These are phyloP conservation scores for Cyclophora punctaria DNA, from an alignment of 2,888 invertebrate genomes.

Conservation along the genomic window DNA sequence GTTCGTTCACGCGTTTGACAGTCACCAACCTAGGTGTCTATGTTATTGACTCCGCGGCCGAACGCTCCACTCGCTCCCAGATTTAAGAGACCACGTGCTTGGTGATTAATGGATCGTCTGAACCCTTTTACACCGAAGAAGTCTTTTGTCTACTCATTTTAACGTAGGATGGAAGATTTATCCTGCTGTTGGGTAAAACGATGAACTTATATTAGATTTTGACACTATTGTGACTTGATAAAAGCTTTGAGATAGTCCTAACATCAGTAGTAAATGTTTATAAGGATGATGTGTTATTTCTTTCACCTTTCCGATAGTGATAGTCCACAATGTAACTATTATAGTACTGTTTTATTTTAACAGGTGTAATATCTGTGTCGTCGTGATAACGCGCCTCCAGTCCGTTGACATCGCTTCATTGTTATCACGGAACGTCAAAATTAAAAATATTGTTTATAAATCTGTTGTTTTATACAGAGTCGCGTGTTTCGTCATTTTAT, in stretches of 20 bases:
- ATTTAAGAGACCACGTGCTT: too few species aligned
- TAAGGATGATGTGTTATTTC: too few species aligned
- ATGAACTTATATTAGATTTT: too few species aligned
- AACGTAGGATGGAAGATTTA: too few species aligned
- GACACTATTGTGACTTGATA: too few species aligned
- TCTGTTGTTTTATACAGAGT: conserved; percentile 6
- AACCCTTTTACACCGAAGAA: too few species aligned
- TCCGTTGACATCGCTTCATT: conserved; percentile 28
- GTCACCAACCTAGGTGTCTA: conserved; percentile 11
- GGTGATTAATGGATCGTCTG: too few species aligned
- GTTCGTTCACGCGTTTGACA: conserved; percentile 23
- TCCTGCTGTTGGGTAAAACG: too few species aligned
- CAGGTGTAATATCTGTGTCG: conserved; percentile 35
- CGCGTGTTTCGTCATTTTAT: conserved; percentile 10
- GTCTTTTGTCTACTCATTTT: too few species aligned
- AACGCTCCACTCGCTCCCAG: not conserved
- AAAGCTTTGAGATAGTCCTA: too few species aligned
- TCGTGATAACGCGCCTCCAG: conserved; percentile 25
- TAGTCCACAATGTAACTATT: conserved; percentile 3
- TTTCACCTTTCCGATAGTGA: too few species aligned
- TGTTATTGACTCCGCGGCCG: conserved; percentile 14
- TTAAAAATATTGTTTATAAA: conserved; percentile 19
- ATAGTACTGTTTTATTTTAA: conserved; percentile 32
- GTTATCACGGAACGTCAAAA: conserved; percentile 25
- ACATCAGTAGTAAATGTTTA: too few species aligned